Evolutionary conservation across 1,140 invertebrate species (phyloP).

Genomic region (Diabrotica virgifera): DNA sequence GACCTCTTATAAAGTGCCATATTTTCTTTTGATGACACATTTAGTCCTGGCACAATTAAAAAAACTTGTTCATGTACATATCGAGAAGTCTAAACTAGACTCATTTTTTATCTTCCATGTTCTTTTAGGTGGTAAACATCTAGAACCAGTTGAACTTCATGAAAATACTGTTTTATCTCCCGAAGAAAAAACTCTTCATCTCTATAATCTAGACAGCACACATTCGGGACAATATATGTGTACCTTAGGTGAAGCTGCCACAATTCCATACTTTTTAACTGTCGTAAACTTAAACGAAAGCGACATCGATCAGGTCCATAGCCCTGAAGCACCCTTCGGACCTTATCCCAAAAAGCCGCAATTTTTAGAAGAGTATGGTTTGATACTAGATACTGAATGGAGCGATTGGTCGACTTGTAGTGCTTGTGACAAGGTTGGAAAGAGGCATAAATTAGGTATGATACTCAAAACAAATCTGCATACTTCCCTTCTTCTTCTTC

Average conservation of each 20-base stretch:
- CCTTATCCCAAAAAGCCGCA: slow-evolving; percentile 38
- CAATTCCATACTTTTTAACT: slow-evolving; percentile 50
- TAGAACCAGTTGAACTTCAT: slow-evolving; percentile 41
- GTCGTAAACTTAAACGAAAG: slow-evolving; percentile 45
- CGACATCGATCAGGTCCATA: slow-evolving; percentile 36
- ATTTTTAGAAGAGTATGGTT: slow-evolving; percentile 41
- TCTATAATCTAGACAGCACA: slow-evolving; percentile 50
- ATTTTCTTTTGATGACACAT: no score
- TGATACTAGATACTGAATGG: slow-evolving; percentile 54
- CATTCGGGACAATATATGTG: slow-evolving; percentile 55
- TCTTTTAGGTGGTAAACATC: slow-evolving; percentile 25
- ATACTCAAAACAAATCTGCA: no score
- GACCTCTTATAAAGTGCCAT: no score
- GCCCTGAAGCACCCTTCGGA: slow-evolving; percentile 32
- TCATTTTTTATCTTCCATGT: not conserved
- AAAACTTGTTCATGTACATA: no score
- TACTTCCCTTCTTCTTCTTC: no score
- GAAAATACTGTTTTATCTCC: slow-evolving; percentile 49
- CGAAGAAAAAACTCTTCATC: slow-evolving; percentile 47
- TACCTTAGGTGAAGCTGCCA: slow-evolving; percentile 45
- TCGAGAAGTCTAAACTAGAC: not conserved
- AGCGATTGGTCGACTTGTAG: slow-evolving; percentile 62
- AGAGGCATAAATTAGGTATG: slow-evolving; percentile 47
- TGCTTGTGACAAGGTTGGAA: slow-evolving; percentile 56
- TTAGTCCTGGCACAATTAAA: no score